These are phyloP conservation scores for Melanchra persicariae DNA, from an alignment of 2,888 invertebrate genomes.

Conservation along the genomic window DNA sequence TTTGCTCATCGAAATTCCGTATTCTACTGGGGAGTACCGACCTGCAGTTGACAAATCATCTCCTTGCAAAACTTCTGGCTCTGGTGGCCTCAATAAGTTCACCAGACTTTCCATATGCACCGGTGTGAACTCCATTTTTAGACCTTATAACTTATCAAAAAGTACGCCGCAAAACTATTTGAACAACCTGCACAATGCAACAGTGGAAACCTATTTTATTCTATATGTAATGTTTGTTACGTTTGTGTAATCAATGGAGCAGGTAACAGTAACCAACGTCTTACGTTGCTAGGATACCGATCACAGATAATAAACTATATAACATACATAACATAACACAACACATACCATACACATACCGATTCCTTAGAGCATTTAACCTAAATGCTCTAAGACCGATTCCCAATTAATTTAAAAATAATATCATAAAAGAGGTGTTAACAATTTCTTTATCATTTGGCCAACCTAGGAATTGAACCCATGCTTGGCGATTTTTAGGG, in stretches of 20 bases:
- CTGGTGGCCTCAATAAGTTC: conserved; percentile 81
- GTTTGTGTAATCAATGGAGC: conserved; percentile 35
- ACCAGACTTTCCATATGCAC: conserved; percentile 79
- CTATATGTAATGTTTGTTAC: no score
- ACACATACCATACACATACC: no score
- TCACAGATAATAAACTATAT: no score
- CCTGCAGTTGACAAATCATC: conserved; percentile 76
- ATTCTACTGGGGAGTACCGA: neutral
- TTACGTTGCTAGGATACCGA: conserved; percentile 32
- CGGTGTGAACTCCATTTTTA: conserved; percentile 76
- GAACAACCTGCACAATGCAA: conserved; percentile 5
- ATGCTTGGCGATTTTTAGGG: no score
- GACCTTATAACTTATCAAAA: neutral
- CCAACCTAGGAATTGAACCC: no score
- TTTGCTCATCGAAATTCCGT: no score
- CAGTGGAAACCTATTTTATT: neutral
- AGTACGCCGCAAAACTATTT: neutral
- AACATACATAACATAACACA: no score
- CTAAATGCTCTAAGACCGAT: no score
- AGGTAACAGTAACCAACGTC: conserved; percentile 15
- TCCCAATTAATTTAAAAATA: neutral
- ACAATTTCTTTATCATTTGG: no score
- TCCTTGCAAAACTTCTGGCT: conserved; percentile 86
- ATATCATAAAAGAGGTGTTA: neutral
- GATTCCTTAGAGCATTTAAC: no score